phyloP scores from a whole-genome alignment of 2,888 invertebrate genomes.

The Limnephilus auricula region DNA sequence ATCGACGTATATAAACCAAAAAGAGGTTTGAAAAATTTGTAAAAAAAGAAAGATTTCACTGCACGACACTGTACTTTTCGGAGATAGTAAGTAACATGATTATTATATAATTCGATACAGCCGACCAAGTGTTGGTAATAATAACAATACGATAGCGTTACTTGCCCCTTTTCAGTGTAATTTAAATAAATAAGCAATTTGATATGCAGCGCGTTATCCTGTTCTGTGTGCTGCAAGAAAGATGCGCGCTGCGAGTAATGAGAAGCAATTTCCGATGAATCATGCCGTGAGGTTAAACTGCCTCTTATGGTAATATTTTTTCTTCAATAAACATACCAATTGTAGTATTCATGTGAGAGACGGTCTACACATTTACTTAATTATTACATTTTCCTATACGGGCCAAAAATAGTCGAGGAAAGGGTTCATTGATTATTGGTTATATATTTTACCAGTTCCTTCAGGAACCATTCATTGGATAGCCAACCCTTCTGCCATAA shows the following conservation, averaged over 20 bases:
- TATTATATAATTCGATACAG: background rate
- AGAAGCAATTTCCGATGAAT: background rate
- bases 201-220: background rate
- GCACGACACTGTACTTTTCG: background rate
- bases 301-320: background rate
- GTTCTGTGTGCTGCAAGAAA: background rate
- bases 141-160: background rate
- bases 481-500: too few species aligned
- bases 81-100: background rate
- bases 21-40: too few species aligned
- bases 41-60: background rate
- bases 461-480: too few species aligned
- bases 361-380: background rate
- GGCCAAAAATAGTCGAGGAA: background rate
- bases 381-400: background rate
- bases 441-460: too few species aligned
- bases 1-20: too few species aligned
- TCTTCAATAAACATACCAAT: background rate
- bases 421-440: too few species aligned
- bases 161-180: background rate
- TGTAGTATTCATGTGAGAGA: background rate
- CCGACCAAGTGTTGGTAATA: background rate
- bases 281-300: background rate
- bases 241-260: background rate
- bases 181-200: background rate